These are phyloP conservation scores for Metopolophium dirhodum DNA, from an alignment of 1,140 invertebrate genomes.

Conservation along the genomic window DNA sequence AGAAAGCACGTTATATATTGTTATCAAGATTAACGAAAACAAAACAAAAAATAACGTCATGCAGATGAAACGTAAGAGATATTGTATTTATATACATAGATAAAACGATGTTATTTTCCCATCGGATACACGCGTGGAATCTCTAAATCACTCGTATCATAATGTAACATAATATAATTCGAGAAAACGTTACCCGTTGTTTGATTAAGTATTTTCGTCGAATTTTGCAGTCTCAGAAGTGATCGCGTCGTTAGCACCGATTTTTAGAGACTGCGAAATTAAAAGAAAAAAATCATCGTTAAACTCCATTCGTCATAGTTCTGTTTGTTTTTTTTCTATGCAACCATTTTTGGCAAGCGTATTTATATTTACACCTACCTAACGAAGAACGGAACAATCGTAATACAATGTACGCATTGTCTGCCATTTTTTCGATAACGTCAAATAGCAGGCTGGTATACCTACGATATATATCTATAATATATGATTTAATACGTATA, in stretches of 20 bases:
- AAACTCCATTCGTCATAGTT: not conserved
- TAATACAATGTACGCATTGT: not conserved
- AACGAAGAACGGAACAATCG: not conserved
- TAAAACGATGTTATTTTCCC: not conserved
- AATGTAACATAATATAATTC: not conserved
- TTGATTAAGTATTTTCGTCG: not conserved
- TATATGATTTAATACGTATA: too few species aligned
- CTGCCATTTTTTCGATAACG: not conserved
- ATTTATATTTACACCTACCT: not conserved
- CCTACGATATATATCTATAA: too few species aligned
- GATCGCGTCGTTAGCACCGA: not conserved
- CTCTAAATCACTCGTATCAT: not conserved
- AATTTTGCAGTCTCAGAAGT: not conserved
- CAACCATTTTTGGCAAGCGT: not conserved
- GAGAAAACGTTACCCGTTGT: not conserved
- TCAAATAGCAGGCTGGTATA: not conserved
- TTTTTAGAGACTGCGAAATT: not conserved
- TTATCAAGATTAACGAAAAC: constrained; percentile 3
- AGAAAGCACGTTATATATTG: not conserved
- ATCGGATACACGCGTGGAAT: not conserved
- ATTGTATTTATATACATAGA: not conserved
- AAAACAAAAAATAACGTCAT: constrained; percentile 19
- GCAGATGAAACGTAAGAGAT: not conserved
- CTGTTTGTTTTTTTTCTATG: not conserved
- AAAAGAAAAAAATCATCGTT: not conserved